A percentile compares a stretch with the other conserved stretches of the same genome.
Conservation (phyloP, 1,140 invertebrate species). For the Drosophila malerkotliana region DNA sequence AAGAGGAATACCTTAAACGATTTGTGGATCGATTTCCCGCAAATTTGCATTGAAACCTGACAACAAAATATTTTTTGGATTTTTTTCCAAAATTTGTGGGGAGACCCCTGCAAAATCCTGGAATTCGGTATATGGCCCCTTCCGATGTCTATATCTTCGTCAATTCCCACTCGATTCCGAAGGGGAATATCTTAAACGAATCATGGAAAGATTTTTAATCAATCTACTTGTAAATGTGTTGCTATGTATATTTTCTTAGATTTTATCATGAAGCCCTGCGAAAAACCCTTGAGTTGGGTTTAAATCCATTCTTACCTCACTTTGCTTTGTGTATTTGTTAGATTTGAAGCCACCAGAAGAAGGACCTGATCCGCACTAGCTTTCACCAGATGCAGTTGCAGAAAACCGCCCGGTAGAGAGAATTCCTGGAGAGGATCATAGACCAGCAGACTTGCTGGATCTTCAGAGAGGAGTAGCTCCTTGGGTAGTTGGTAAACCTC, state of each 20-base stretch:
- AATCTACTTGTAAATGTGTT: background rate
- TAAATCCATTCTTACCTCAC: constrained; percentile 40
- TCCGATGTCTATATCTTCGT: too few species aligned
- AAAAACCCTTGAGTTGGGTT: too few species aligned
- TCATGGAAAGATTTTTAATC: too few species aligned
- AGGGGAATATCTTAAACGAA: too few species aligned
- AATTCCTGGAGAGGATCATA: constrained; percentile 72
- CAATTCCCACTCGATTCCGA: too few species aligned
- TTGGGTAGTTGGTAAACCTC: constrained; percentile 69
- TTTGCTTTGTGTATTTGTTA: constrained; percentile 48
- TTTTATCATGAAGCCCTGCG: background rate
- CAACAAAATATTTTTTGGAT: too few species aligned
- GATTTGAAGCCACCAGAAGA: constrained; percentile 57
- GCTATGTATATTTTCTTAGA: background rate
- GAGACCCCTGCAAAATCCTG: too few species aligned
- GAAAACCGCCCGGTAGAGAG: constrained; percentile 46
- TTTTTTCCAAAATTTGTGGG: too few species aligned
- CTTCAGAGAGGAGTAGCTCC: constrained; percentile 28
- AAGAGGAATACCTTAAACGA: too few species aligned
- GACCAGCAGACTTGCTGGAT: constrained; percentile 19
- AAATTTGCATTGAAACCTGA: too few species aligned
- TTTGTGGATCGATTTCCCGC: too few species aligned
- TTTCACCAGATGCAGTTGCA: constrained; percentile 61
- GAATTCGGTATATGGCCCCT: too few species aligned
- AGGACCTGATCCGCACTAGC: constrained; percentile 54